A percentile compares a stretch with the other conserved stretches of the same genome.
phyloP scores from a whole-genome alignment of 30 jellyfish, hydroid and myxozoan species.

The Turritopsis dohrnii region DNA sequence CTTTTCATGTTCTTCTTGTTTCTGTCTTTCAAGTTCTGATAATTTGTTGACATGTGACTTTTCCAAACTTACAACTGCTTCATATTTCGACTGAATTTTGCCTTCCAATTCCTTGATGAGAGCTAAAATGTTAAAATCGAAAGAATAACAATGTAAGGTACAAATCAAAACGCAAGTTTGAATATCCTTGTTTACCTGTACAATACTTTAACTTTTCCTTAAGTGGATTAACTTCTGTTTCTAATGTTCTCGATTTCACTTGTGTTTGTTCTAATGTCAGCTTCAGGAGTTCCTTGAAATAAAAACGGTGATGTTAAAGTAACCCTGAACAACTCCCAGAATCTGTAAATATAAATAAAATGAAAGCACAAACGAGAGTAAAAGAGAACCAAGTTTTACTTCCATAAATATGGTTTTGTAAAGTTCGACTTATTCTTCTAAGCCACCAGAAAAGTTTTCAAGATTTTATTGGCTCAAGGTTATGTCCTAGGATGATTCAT shows the following conservation, averaged over 20 bases:
- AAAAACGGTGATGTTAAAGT: not conserved
- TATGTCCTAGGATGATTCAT: no score
- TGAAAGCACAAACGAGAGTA: no score
- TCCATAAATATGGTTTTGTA: no score
- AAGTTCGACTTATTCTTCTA: no score
- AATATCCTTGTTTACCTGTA: conserved; percentile 73
- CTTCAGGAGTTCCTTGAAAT: conserved; percentile 47
- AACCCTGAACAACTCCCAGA: no score
- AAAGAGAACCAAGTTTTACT: no score
- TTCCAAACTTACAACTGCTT: conserved; percentile 41
- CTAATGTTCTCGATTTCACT: conserved; percentile 45
- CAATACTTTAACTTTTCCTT: conserved; percentile 58
- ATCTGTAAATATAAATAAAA: no score
- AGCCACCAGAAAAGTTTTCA: no score
- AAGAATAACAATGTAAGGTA: not conserved
- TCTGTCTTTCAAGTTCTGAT: conserved; percentile 37
- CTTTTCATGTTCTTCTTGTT: conserved; percentile 32
- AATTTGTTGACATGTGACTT: conserved; percentile 38
- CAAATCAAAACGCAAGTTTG: not conserved
- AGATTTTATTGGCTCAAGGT: no score
- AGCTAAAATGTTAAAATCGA: conserved; percentile 13
- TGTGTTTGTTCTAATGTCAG: conserved; percentile 52
- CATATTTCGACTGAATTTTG: conserved; percentile 46
- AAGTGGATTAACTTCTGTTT: conserved; percentile 64
- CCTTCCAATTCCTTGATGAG: conserved; percentile 75